Base-by-base conservation (phyloP, 2,113 vertebrate genomes). In the Rhodinocichla rosea region DNA sequence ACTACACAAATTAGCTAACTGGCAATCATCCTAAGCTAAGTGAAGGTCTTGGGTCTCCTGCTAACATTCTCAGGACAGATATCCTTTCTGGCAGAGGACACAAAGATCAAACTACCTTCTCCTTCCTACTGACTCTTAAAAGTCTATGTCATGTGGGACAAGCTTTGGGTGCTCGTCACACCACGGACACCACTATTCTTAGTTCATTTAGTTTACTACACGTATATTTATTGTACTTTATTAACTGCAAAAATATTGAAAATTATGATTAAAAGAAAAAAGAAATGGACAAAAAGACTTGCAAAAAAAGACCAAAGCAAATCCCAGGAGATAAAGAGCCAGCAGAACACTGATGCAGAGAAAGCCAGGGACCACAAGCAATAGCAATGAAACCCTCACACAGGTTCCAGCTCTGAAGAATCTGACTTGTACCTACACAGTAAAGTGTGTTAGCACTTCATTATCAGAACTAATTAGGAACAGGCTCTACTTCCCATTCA, bases 381-480 rank as follows among this genome's bases (percentile, higher is more conserved):
- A 44, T 23, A 89, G 64, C 42, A 95, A 67, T 37, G 57, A 95
- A 85, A 92, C 22, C 17, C 42, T 85, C 42, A 56, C 39, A 21
- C 8, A 68, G 62, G 45, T 53, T 95, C 57, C 67, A 69, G 70
- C 27, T 65, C 77, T 76, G 59, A 93, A 89, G 76, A 62, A 89
- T 90, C 85, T 62, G 60, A 90, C 82, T 82, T 76, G 53, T 70
- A 95, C 86, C 91, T 79, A 92, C 42, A 64, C 40, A 96, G 86
- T 40, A 91, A 93, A 95, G 75, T 87, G 55, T 0, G 22, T 97
- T 97, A 96, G 89, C 89, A 97, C 91, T 91, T 95, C 71, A 94
- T 93, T 97, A 95, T 89, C 77, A 89, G 88, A 96, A 96, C 75
- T 95, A 95, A 96, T 96, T 97, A 97, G 94, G 76, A 97, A 95